phyloP scores from a whole-genome alignment of 2,113 vertebrate genomes.

The Eolophus roseicapilla region DNA sequence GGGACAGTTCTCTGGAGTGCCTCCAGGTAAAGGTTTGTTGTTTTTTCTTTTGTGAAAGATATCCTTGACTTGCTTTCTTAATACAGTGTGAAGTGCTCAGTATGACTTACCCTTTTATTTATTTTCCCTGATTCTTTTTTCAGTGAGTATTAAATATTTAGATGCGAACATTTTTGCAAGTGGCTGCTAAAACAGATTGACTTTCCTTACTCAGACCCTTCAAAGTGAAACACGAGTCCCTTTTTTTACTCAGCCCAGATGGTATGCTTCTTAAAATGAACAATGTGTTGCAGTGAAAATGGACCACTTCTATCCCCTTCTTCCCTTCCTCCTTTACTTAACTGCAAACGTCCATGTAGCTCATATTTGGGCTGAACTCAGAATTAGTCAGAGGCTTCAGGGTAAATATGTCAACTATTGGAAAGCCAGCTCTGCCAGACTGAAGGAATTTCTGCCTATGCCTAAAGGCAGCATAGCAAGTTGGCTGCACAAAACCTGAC shows the following conservation, averaged over 20 bases:
- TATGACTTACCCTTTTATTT: neutral
- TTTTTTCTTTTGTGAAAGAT: neutral
- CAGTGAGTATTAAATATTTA: conserved; percentile 18
- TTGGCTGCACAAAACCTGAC: neutral
- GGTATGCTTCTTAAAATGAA: conserved; percentile 68
- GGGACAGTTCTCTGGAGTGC: neutral
- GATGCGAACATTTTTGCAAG: conserved; percentile 17
- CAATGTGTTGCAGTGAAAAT: conserved; percentile 57
- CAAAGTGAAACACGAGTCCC: neutral
- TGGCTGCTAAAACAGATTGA: neutral
- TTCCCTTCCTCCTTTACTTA: conserved; percentile 39
- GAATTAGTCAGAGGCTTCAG: conserved; percentile 45
- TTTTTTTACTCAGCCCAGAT: conserved; percentile 46
- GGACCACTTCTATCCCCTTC: conserved; percentile 17
- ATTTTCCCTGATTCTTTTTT: neutral
- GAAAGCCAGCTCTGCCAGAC: conserved; percentile 10
- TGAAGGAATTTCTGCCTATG: conserved; percentile 39
- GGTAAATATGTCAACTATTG: conserved; percentile 51
- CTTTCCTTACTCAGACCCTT: neutral
- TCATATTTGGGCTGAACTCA: conserved; percentile 55
- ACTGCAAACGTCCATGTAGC: neutral
- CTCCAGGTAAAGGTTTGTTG: neutral
- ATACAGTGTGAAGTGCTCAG: neutral
- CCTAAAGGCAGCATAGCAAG: neutral
- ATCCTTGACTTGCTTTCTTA: neutral